Percentiles rank a stretch among this genome's conserved stretches.
Conservation (phyloP, 2,113 vertebrate genomes). For the Echinops telfairi region DNA sequence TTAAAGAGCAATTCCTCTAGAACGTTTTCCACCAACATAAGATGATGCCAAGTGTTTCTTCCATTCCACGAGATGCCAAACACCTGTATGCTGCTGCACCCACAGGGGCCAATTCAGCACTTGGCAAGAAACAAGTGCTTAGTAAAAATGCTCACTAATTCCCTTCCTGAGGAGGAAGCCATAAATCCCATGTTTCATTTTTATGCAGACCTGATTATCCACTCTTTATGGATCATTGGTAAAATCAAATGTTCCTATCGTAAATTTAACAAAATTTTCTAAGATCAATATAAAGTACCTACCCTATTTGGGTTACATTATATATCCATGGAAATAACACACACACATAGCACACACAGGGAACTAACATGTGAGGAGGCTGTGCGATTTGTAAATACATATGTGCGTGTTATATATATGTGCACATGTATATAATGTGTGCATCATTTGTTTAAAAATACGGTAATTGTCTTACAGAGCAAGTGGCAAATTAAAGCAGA, state of each 20-base stretch:
- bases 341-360: no score
- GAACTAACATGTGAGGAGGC: no score
- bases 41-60: not conserved
- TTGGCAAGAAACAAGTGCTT: not conserved
- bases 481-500: no score
- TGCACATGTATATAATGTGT: no score
- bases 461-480: no score
- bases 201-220: constrained; percentile 22
- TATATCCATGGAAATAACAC: no score
- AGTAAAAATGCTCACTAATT: not conserved
- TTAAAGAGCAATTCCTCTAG: not conserved
- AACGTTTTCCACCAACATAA: not conserved
- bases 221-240: constrained; percentile 12
- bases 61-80: not conserved
- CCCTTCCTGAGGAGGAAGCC: constrained; percentile 3
- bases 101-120: not conserved
- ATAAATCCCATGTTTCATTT: constrained; percentile 19
- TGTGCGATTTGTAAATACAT: no score
- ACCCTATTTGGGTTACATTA: not conserved
- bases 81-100: not conserved
- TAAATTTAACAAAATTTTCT: constrained; percentile 14
- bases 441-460: no score
- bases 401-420: no score
- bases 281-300: not conserved
- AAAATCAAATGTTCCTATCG: constrained; percentile 45